Conservation (phyloP, 2,888 invertebrate species). For the Trachelus troglodyta region DNA sequence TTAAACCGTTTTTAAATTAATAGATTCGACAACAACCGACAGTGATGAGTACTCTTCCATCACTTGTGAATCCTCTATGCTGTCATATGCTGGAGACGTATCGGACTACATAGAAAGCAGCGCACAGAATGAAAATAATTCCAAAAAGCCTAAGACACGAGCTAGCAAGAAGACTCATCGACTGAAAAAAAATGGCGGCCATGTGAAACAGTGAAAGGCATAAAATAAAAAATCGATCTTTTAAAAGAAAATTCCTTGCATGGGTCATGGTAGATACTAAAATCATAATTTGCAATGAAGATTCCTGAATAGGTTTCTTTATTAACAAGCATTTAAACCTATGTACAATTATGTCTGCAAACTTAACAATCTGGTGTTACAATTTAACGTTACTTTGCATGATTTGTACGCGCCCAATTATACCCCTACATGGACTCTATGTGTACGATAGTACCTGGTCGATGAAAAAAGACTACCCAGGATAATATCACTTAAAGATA, state of each 20-base stretch:
- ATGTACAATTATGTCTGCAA: conserved; percentile 49
- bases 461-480: neutral
- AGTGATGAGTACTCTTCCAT: neutral
- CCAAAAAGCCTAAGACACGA: neutral
- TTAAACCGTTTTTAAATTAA: neutral
- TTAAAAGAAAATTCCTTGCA: neutral
- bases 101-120: neutral
- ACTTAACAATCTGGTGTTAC: conserved; percentile 31
- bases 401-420: neutral
- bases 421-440: neutral
- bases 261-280: neutral
- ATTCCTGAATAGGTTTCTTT: conserved; percentile 24
- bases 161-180: neutral
- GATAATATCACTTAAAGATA: neutral
- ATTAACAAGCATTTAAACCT: conserved; percentile 48
- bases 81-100: neutral
- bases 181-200: neutral
- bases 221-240: neutral
- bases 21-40: neutral
- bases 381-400: conserved; percentile 3
- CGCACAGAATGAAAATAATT: neutral
- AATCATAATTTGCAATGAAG: neutral
- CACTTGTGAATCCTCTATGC: neutral
- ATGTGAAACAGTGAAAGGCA: neutral
- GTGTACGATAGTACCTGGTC: neutral